Evolutionary conservation across 2,888 invertebrate genomes (phyloP).

Genomic region (Eupithecia abbreviata): DNA sequence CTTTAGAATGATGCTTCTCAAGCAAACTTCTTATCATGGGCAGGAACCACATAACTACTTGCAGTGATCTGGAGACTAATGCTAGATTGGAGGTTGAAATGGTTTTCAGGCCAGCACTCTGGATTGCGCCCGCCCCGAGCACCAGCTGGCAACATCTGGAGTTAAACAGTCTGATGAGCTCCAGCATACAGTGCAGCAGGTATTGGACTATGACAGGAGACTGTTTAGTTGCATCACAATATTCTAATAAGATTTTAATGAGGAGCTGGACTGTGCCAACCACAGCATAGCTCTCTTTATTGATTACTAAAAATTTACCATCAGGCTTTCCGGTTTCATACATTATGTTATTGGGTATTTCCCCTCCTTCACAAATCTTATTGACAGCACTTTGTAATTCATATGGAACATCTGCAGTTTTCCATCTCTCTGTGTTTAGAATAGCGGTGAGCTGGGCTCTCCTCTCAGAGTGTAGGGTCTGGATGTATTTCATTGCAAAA

Average conservation of each 20-base stretch:
- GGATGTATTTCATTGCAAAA: conserved; percentile 95
- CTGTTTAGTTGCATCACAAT: conserved; percentile 92
- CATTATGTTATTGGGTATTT: conserved; percentile 70
- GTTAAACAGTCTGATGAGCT: conserved; percentile 93
- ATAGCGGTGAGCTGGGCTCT: conserved; percentile 92
- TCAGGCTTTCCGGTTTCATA: conserved; percentile 75
- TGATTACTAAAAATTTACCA: conserved; percentile 84
- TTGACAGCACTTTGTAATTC: conserved; percentile 94
- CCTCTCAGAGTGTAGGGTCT: conserved; percentile 94
- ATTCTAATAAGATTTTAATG: conserved; percentile 95
- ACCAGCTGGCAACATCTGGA: conserved; percentile 96
- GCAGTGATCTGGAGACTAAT: conserved; percentile 91
- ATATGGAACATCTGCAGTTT: conserved; percentile 93
- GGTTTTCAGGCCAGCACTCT: conserved; percentile 96
- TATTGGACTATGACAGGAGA: conserved; percentile 91
- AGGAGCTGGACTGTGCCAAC: conserved; percentile 93
- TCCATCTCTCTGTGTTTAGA: conserved; percentile 97
- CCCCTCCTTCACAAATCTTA: conserved; percentile 84
- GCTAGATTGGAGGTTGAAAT: conserved; percentile 97
- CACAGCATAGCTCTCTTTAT: conserved; percentile 89
- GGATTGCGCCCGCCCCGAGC: conserved; percentile 97
- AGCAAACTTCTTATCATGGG: conserved; percentile 89
- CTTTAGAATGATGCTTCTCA: conserved; percentile 83
- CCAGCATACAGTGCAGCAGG: conserved; percentile 93
- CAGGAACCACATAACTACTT: conserved; percentile 91